A percentile compares a stretch with the other conserved stretches of the same genome.
These are phyloP conservation scores for Chrysolina americana DNA, from an alignment of 2,888 invertebrate species.

Conservation along the genomic window DNA sequence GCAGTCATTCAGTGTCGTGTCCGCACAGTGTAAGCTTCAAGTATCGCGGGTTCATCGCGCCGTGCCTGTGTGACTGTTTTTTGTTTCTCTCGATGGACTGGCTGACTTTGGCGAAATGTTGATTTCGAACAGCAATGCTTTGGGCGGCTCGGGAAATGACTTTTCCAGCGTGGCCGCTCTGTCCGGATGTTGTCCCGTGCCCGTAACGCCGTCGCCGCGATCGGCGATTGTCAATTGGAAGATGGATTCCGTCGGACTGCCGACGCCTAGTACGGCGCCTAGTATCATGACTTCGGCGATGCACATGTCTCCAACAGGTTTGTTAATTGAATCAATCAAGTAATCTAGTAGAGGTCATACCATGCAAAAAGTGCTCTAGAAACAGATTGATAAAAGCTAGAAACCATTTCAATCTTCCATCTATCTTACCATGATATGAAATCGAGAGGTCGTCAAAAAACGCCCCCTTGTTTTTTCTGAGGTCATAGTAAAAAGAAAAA, in stretches of 20 bases:
- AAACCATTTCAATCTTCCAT: too few species aligned
- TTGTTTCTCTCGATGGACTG: slow-evolving; percentile 32
- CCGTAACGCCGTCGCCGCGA: slow-evolving; percentile 72
- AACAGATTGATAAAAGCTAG: too few species aligned
- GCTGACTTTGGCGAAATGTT: slow-evolving; percentile 70
- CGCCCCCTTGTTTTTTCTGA: too few species aligned
- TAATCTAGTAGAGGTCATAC: too few species aligned
- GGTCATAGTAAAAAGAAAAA: too few species aligned
- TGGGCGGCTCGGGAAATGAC: slow-evolving; percentile 64
- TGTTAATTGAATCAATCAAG: too few species aligned
- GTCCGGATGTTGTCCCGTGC: slow-evolving; percentile 71
- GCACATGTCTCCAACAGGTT: slow-evolving; percentile 75
- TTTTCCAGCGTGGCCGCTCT: slow-evolving; percentile 68
- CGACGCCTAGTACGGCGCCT: slow-evolving; percentile 71
- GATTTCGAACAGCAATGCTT: slow-evolving; percentile 77
- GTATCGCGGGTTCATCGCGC: slow-evolving; percentile 26
- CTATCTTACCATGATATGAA: too few species aligned
- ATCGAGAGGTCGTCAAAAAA: too few species aligned
- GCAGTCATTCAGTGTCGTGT: slow-evolving; percentile 70
- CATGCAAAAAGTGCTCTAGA: too few species aligned
- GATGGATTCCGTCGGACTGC: slow-evolving; percentile 74
- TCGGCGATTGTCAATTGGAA: slow-evolving; percentile 72
- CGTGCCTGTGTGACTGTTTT: slow-evolving; percentile 21
- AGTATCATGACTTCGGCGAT: slow-evolving; percentile 69
- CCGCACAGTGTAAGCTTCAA: slow-evolving; percentile 68